These are phyloP conservation scores for Hyperopisus bebe DNA, from an alignment of 2,113 vertebrate genomes.

Conservation along the genomic window DNA sequence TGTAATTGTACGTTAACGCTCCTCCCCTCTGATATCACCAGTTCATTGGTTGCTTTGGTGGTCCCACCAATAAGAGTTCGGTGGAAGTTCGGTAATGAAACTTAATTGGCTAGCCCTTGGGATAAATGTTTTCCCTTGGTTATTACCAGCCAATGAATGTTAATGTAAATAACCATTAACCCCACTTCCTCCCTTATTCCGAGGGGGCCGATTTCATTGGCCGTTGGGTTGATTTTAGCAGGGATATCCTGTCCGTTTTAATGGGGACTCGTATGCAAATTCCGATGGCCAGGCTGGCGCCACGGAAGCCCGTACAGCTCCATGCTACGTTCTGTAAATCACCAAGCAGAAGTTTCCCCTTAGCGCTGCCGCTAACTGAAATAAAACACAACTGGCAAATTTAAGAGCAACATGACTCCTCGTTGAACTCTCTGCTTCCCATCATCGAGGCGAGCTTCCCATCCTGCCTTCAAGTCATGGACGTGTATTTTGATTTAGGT, in stretches of 20 bases:
- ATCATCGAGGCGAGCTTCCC: slow-evolving; percentile 31
- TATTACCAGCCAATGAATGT: neutral
- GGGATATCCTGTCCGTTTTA: neutral
- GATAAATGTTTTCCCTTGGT: neutral
- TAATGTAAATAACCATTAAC: neutral
- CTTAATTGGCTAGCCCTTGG: neutral
- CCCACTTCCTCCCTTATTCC: neutral
- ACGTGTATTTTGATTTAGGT: slow-evolving; percentile 43
- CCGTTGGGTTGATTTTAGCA: neutral
- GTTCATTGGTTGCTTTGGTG: neutral
- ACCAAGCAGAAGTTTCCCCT: neutral
- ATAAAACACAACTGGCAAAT: slow-evolving; percentile 35
- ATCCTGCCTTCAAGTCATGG: slow-evolving; percentile 3
- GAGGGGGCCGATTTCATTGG: neutral
- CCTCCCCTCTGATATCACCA: neutral
- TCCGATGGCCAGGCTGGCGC: neutral
- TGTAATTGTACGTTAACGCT: neutral
- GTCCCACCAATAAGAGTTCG: neutral
- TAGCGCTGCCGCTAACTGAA: slow-evolving; percentile 35
- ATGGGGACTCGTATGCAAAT: neutral
- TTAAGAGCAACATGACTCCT: slow-evolving; percentile 43
- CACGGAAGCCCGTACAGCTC: neutral
- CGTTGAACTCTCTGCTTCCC: slow-evolving; percentile 46
- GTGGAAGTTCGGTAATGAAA: neutral
- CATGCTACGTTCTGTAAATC: neutral